Percentiles rank a stretch among this genome's conserved stretches.
Evolutionary conservation across 2,888 invertebrate species (phyloP).

Genomic region (Priocnemis perturbator): DNA sequence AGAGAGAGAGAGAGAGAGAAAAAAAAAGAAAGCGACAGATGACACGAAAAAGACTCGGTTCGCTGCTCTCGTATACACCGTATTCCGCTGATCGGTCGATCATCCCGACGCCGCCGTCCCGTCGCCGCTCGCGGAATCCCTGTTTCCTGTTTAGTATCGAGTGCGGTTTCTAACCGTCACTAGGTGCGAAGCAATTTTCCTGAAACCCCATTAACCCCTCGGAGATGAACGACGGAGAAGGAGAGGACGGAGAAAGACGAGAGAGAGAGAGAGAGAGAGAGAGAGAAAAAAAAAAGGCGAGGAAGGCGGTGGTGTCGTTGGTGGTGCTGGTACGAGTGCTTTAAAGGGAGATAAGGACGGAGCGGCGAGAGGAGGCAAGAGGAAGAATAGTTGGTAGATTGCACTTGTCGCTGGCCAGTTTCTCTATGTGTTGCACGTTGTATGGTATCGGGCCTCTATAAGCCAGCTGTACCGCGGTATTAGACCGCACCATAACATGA

Average conservation of each 20-base stretch:
- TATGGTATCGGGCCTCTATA: conserved; percentile 20
- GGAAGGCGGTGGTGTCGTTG: conserved; percentile 26
- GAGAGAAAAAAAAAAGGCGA: conserved; percentile 28
- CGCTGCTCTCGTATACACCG: no score
- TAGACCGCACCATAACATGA: conserved; percentile 25
- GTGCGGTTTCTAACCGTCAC: conserved; percentile 51
- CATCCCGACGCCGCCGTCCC: no score
- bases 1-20: no score
- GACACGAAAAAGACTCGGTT: no score
- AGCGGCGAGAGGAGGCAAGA: conserved; percentile 19
- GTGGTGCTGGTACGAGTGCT: neutral
- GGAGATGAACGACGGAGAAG: conserved; percentile 62
- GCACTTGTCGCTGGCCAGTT: conserved; percentile 62
- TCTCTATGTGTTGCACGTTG: conserved; percentile 37
- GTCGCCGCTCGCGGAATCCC: neutral
- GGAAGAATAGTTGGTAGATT: conserved; percentile 43
- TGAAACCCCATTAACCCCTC: conserved; percentile 70
- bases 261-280: conserved; percentile 16
- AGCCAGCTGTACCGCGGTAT: conserved; percentile 13
- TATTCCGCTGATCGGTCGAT: no score
- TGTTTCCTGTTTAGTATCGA: conserved; percentile 19
- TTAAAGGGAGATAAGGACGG: conserved; percentile 8
- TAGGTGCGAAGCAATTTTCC: conserved; percentile 68
- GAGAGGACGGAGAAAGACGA: conserved; percentile 30
- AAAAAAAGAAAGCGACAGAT: no score